Percentiles rank a stretch among this genome's conserved stretches.
Evolutionary conservation across 53 echinoderm and acorn worm genomes (phyloP).

Genomic region (Hippasteria phrygiana): DNA sequence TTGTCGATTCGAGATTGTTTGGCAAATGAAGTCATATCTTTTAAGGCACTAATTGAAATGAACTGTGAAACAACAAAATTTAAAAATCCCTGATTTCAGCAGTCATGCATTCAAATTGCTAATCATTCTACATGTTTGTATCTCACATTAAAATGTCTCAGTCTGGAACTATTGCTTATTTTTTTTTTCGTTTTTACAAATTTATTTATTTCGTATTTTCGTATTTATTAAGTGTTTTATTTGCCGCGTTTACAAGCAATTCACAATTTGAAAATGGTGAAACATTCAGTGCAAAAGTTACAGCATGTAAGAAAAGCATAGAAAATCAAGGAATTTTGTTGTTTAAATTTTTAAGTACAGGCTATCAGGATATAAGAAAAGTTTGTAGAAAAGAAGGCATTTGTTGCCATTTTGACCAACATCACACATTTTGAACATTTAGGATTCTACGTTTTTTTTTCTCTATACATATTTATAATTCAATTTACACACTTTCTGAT

Average conservation of each 20-base stretch:
- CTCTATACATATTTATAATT: constrained; percentile 60
- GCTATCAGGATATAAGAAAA: constrained; percentile 30
- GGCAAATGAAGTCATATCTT: not conserved
- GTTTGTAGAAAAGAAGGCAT: constrained; percentile 58
- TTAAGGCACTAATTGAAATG: constrained; percentile 45
- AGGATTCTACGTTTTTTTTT: constrained; percentile 29
- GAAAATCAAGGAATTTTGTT: constrained; percentile 6
- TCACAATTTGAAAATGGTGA: not conserved
- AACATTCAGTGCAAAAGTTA: not conserved
- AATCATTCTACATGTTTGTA: not conserved
- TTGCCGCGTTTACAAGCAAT: constrained; percentile 14
- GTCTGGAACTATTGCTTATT: constrained; percentile 6
- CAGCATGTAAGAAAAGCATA: constrained; percentile 25
- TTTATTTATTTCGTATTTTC: not conserved
- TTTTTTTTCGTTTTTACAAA: not conserved
- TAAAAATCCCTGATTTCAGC: constrained; percentile 19
- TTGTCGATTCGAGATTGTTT: not conserved
- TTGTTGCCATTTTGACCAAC: constrained; percentile 39
- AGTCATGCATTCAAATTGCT: constrained; percentile 7
- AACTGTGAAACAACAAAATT: constrained; percentile 8
- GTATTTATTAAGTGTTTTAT: not conserved
- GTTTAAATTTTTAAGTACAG: constrained; percentile 42
- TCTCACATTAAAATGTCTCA: not conserved
- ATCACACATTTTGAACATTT: constrained; percentile 5
- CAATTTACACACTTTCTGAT: constrained; percentile 55